Base-by-base conservation (phyloP, 2,113 vertebrate species). In the Syngnathus floridae region DNA sequence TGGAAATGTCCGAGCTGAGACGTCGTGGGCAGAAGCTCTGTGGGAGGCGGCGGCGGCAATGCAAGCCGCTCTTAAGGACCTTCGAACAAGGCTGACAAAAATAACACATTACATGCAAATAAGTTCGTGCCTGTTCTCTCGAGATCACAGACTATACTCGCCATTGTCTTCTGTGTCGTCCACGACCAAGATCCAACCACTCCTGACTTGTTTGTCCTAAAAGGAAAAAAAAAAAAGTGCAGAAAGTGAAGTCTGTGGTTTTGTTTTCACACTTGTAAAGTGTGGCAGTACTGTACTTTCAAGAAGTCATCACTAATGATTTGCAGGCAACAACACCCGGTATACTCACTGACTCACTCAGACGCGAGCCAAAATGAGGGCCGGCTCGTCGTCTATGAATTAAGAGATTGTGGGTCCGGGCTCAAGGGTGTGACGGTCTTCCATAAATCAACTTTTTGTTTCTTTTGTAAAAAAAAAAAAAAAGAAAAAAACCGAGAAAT, bases 321-420 rank as follows among this genome's bases (percentile, higher is more conserved):
- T 61, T 61, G 21, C 59, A 61, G 40, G 40, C 12, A 60, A 12
- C 41, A 43, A 54, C 67, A 70, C 38, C 67, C 63, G 66, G 66
- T 82, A 55, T 55, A 55, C 52, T 55, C 22, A 55, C 52, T 52
- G 12, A 13, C 77, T 80, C 58, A 63, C 54, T 7, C 16, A 84
- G 76, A 9, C 40, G 12, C 40, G 11, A 41, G 40, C 40, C 9
- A 12, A 41, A 75, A 76, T 69, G 74, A 82, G 73, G 75, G 75
- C 58, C 0, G 71, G 70, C 74, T 37, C 59, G 74, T 61, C 14
- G 60, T 73, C 76, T 68, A 64, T 51, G 51, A 83, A 88, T 84
- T 86, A 86, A 84, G 87, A 82, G 64, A 79, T 73, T 76, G 69
- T 84, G 80, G 82, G 80, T 75, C 69, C 71, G 78, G 75, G 54